These are phyloP conservation scores for Rhinichthys osculus DNA, from an alignment of 2,797 vertebrate species.

Conservation along the genomic window DNA sequence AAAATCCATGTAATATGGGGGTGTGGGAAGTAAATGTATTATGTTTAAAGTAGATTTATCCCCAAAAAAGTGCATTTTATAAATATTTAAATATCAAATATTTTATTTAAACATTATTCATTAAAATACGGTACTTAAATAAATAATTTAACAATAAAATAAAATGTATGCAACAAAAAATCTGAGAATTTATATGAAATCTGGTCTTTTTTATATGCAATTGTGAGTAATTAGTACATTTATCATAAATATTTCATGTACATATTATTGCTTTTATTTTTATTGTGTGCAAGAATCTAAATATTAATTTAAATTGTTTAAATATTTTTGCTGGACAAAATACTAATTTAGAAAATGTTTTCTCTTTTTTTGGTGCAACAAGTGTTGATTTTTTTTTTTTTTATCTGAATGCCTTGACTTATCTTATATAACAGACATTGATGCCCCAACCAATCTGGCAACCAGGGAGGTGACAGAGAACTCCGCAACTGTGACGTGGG, in stretches of 20 bases:
- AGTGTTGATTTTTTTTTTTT: background rate
- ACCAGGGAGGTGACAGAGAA: conserved; percentile 76
- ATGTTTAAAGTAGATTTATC: background rate
- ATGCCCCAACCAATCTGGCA: conserved; percentile 76
- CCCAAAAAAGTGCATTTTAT: no score
- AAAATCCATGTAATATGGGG: background rate
- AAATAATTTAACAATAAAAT: background rate
- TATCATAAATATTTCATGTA: background rate
- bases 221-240: background rate
- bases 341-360: background rate
- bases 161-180: background rate
- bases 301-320: background rate
- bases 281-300: background rate
- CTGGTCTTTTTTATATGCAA: background rate
- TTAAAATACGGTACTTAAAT: background rate
- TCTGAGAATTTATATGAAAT: background rate
- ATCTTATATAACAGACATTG: conserved; percentile 74
- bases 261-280: background rate
- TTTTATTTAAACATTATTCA: background rate
- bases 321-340: background rate
- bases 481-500: conserved; percentile 81
- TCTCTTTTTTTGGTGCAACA: background rate
- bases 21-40: background rate
- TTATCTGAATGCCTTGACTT: background rate
- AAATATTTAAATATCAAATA: background rate